Evolutionary conservation across 1,140 invertebrate species (phyloP), one percentile per base, ranked within the genome.

Genomic region (Paracyclopina nana): DNA sequence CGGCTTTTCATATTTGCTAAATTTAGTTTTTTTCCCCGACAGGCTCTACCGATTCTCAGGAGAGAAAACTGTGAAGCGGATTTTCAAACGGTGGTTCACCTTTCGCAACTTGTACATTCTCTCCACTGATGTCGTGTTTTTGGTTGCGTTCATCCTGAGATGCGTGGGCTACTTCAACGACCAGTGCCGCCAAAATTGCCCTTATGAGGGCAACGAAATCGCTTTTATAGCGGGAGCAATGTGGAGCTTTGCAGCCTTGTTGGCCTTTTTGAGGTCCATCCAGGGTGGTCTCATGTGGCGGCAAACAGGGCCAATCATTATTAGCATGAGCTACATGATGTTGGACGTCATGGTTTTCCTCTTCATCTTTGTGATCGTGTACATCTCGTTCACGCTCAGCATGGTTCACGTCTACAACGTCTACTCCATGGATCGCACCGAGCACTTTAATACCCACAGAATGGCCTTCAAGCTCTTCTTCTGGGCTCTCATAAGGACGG

Each of bases 381-480:
- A 50, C 34, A 50, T 50, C 26, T 16, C 30, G 4, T 50, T 50
- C 34, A 50, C 48, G 14, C 28, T 50, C 30, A 20, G 29, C 4
- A 50, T 30, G 12, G 48, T 50, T 31, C 40, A 50, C 22, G 34
- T 50, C 20, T 50, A 50, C 22, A 16, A 50, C 25, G 48, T 25
- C 18, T 50, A 50, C 30, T 25, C 16, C 9, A 22, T 16, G 12
- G 34, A 29, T 18, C 29, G 34, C 20, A 50, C 48, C 4, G 25
- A 38, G n/a, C 26, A 50, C 29, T 50, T 50, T 31, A 25, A 50
- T 30, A 42, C 22, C 2, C 34, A 50, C 28, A 50, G 40, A 50
- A 42, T 41, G 30, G 48, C 48, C 24, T 50, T 50, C 28, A 50
- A 50, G 48, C 48, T 50, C 29, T 50, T 50, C 48, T 50, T 42